Base-by-base conservation (phyloP, 2,797 vertebrate species). In the Anabacerthia variegaticeps region DNA sequence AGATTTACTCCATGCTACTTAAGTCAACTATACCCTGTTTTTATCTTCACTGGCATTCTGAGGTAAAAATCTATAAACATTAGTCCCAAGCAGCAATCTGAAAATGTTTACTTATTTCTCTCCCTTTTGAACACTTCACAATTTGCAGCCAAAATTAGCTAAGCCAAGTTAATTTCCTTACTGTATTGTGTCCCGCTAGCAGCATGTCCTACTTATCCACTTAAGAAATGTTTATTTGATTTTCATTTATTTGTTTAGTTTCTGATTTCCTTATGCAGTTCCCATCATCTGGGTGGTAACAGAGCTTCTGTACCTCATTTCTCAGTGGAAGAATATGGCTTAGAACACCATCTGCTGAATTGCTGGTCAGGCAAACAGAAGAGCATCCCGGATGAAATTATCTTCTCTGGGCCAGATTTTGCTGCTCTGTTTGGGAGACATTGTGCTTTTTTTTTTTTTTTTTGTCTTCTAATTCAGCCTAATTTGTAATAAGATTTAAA, bases 1-100 rank as follows among this genome's bases (percentile, higher is more conserved):
- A 77, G 81, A 89, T 10, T 85, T 90, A 21, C 22, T 94, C 44
- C 56, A 63, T 95, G 59, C 81, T 93, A n/a, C 58, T 61, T 85
- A 66, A 78, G 63, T 28, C 41, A 86, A 73, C 34, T 86, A 32
- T 96, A 87, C 93, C 91, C 94, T 92, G 96, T 93, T 97, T 97
- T 97, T 95, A 92, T 96, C 95, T 97, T 97, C 96, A 96, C 96
- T 97, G 96, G 92, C 91, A 90, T 96, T 96, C 96, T 93, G 68
- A 88, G 93, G 90, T 97, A 92, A 86, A 89, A 68, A 86, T 66
- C 81, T 82, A 27, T 74, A 73, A 92, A 44, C 23, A 4, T 76
- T 73, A 51, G 19, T 90, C 46, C 43, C 37, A 94, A 90, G 28
- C 32, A 84, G 55, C 34, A 68, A 79, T 80, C 56, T 91, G 85